Evolutionary conservation across 1,140 invertebrate species (phyloP), one percentile per base, ranked within the genome.

Genomic region (Coelopa frigida): DNA sequence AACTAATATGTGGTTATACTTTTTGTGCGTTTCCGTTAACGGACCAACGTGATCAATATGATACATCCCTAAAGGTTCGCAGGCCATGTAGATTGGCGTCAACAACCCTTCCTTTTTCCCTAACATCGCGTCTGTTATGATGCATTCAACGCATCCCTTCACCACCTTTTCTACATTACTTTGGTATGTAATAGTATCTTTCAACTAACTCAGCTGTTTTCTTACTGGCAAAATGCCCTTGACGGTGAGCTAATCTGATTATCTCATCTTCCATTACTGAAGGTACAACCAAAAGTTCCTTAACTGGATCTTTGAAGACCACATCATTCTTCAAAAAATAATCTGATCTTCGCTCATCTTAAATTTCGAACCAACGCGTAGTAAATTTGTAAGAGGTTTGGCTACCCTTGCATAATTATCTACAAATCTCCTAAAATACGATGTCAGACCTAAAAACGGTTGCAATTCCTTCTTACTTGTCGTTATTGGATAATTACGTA

Each of bases 31-130:
- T 8, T 48, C 39, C 18, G 49, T 42, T 8, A 72, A 31, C 3
- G 71, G 72, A 42, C 72, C 70, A 11, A 55, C 11, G 31, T 50
- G 47, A 35, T 53, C 48, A 11, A 55, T 17, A 47, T 55, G 50
- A 3, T 47, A 53, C 3, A 59, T 62, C 10, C 24, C 20, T 8
- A 67, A 46, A 5, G 66, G 58, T 2, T 41, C 23, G 21, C 56
- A 55, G 5, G 45, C 52, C 43, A 59, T 70, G 2, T 54, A 50
- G 6, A 70, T 57, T 0, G 57, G 52, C 24, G 60, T 29, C n/a
- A 70, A 32, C 4, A 52, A 51, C 6, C 65, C 70, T 51, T 73
- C 63, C 42, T 64, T 49, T 50, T 68, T 73, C 4, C 71, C 70
- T 39, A 43, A 24, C 17, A 62, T 69, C 17, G 43, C 42, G 8